A percentile compares a stretch with the other conserved stretches of the same genome.
Evolutionary conservation across 2,888 invertebrate species (phyloP).

Genomic region (Salticus scenicus): DNA sequence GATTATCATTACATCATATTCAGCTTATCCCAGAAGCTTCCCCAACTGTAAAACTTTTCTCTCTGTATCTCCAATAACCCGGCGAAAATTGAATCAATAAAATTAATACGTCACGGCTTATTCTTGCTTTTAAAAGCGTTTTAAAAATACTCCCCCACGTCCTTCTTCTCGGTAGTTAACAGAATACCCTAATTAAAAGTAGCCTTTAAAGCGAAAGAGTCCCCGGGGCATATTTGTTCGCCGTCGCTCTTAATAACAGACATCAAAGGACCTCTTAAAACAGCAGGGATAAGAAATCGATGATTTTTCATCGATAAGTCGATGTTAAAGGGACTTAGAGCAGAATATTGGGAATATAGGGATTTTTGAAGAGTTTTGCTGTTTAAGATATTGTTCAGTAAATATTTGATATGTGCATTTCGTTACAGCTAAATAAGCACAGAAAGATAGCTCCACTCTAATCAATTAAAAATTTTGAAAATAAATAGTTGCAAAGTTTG

Average conservation of each 20-base stretch:
- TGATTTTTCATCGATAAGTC: not conserved
- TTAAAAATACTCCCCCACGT: slow-evolving; percentile 15
- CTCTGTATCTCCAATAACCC: not conserved
- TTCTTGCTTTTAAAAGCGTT: not conserved
- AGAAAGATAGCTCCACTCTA: no score
- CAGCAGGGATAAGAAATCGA: not conserved
- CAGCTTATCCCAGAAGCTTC: no score
- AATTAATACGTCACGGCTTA: slow-evolving; percentile 16
- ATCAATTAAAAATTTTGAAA: no score
- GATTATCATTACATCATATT: no score
- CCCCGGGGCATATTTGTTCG: slow-evolving; percentile 32
- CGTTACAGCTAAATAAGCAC: no score
- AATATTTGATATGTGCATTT: no score
- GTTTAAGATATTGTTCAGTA: no score
- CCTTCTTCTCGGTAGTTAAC: slow-evolving; percentile 17
- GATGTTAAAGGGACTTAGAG: not conserved
- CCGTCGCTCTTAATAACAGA: slow-evolving; percentile 22
- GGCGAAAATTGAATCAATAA: slow-evolving; percentile 18
- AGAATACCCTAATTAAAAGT: slow-evolving; percentile 30
- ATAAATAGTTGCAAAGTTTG: no score
- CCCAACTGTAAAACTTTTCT: no score
- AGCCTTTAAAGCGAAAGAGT: slow-evolving; percentile 19
- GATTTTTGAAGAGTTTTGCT: no score
- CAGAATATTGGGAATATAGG: not conserved
- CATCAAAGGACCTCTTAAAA: slow-evolving; percentile 7